phyloP scores from a whole-genome alignment of 1,140 invertebrate genomes.

The Heliconius himera region DNA sequence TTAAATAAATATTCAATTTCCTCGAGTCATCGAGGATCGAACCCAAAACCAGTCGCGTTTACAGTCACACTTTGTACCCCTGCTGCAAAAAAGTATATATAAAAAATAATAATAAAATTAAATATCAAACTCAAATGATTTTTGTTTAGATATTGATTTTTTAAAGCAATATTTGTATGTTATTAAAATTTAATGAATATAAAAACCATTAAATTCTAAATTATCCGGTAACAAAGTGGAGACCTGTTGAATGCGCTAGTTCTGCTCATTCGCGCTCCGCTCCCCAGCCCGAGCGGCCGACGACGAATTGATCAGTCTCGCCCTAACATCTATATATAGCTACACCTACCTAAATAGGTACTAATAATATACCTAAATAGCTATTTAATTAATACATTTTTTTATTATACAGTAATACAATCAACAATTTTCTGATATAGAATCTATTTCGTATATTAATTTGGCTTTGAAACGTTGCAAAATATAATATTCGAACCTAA shows the following conservation, averaged over 20 bases:
- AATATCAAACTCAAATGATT: background rate
- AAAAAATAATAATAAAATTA: background rate
- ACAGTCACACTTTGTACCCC: too few species aligned
- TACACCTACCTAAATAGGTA: background rate
- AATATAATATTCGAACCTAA: background rate
- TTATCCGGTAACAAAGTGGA: slow-evolving; percentile 48
- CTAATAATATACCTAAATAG: background rate
- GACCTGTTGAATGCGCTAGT: slow-evolving; percentile 63
- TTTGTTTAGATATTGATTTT: background rate
- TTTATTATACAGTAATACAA: background rate
- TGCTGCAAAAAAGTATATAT: background rate
- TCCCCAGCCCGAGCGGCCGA: slow-evolving; percentile 50
- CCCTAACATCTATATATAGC: background rate
- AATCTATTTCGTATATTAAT: background rate
- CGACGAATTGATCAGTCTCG: slow-evolving; percentile 19
- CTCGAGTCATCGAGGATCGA: too few species aligned
- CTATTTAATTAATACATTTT: background rate
- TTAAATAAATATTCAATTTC: too few species aligned
- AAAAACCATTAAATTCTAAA: slow-evolving; percentile 29
- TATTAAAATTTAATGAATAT: background rate
- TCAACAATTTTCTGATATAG: background rate
- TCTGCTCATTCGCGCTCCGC: slow-evolving; percentile 58
- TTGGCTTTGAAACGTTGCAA: background rate
- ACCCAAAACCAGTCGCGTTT: too few species aligned
- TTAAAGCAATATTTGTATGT: background rate